phyloP scores from a whole-genome alignment of 2,888 invertebrate genomes.

The Andrena praecox region DNA sequence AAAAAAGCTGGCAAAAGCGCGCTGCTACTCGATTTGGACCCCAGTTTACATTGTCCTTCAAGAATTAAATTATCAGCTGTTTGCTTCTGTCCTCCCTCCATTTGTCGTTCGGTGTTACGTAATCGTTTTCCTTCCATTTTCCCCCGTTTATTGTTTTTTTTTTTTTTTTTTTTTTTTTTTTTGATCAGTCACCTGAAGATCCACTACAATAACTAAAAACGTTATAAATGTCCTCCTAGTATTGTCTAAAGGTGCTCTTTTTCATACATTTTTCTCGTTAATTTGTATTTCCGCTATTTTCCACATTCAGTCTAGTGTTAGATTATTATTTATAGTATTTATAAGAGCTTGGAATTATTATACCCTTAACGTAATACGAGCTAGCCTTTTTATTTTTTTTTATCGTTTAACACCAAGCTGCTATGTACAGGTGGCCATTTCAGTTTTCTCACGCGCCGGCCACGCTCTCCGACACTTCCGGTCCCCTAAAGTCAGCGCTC shows the following conservation, averaged over 20 bases:
- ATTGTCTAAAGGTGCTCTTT: constrained; percentile 81
- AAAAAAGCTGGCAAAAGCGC: constrained; percentile 79
- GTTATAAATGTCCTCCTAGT: constrained; percentile 73
- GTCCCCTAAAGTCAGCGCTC: constrained; percentile 11
- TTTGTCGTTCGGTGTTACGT: constrained; percentile 27
- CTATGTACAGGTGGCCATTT: constrained; percentile 68
- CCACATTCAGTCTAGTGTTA: constrained; percentile 78
- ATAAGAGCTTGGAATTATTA: constrained; percentile 67
- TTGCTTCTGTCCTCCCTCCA: background rate
- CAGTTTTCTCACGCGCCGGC: constrained; percentile 5
- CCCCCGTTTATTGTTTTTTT: background rate
- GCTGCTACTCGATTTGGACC: constrained; percentile 78
- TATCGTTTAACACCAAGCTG: constrained; percentile 59
- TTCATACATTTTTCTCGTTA: constrained; percentile 52
- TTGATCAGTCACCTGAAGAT: constrained; percentile 44
- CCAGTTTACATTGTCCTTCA: constrained; percentile 73
- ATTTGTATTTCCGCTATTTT: constrained; percentile 58
- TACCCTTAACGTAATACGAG: constrained; percentile 60
- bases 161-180: constrained; percentile 24
- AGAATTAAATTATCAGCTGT: constrained; percentile 54
- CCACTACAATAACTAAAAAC: constrained; percentile 67
- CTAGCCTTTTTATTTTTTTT: constrained; percentile 40
- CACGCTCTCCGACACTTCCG: background rate
- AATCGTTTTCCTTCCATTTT: constrained; percentile 24
- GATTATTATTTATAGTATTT: constrained; percentile 69